phyloP scores from a whole-genome alignment of 2,113 vertebrate genomes.

The Uria aalge region DNA sequence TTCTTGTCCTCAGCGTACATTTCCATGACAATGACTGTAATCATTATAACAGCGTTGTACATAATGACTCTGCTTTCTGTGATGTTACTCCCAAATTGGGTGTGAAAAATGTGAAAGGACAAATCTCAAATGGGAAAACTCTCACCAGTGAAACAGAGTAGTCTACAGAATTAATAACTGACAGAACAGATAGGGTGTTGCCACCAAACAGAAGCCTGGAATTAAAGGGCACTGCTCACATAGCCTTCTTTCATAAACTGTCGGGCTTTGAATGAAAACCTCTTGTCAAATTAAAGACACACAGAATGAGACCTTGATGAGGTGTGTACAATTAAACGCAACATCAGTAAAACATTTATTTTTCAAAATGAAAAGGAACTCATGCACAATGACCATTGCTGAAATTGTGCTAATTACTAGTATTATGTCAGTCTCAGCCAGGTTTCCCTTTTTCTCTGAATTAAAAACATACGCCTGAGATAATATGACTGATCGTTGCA shows the following conservation, averaged over 20 bases:
- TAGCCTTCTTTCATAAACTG: not conserved
- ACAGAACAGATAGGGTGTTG: not conserved
- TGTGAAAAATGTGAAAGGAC: constrained; percentile 33
- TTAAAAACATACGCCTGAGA: not conserved
- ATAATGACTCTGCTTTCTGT: constrained; percentile 13
- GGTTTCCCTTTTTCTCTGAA: not conserved
- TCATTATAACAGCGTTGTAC: not conserved
- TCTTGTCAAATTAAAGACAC: not conserved
- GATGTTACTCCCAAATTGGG: not conserved
- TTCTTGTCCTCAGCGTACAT: not conserved
- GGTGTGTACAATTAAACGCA: not conserved
- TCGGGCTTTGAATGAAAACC: not conserved
- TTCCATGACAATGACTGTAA: constrained; percentile 15
- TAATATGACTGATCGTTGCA: not conserved
- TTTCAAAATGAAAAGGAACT: not conserved
- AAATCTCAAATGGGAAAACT: not conserved
- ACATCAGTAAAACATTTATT: not conserved
- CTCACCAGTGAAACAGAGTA: not conserved
- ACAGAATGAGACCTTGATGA: not conserved
- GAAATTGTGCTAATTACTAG: not conserved
- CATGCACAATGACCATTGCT: not conserved
- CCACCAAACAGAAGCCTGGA: not conserved
- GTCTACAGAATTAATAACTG: not conserved
- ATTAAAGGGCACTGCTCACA: not conserved
- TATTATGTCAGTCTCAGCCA: not conserved